Evolutionary conservation across 1,140 invertebrate species (phyloP), one percentile per base, ranked within the genome.

Genomic region (Mya arenaria): DNA sequence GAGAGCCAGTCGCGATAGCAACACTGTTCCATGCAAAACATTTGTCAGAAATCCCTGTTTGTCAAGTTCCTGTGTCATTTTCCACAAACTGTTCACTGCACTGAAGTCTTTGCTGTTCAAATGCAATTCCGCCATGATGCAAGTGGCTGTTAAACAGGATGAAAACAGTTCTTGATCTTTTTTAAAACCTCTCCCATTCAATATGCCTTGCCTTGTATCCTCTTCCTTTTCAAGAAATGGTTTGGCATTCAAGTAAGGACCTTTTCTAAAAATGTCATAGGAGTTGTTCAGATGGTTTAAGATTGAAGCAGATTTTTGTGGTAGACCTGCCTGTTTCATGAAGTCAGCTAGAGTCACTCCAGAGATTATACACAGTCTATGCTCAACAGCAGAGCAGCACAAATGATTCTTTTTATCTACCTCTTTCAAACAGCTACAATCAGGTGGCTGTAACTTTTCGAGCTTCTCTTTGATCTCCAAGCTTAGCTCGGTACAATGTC

Each of bases 1-100:
- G 15, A 80, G 65, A 17, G 77, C 77, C 37, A 80, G 77, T 62
- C 77, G 69, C 1, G 77, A 58, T 25, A 80, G 17, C 34, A 80
- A 36, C 37, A 80, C 71, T 8, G 66, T 80, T 8, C 77, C 68
- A 39, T 80, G 77, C 17, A 80, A 25, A 28, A 80, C 65, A 58
- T 68, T 80, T 34, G 60, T 80, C 36, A 80, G 44, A 4, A 19
- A 19, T 32, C 77, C 77, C n/a, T 55, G 13, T 30, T 69, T n/a
- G 44, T 80, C 77, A 23, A 80, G 39, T 1, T 62, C 23, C 17
- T 66, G 44, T 13, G 71, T 60, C 5, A n/a, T 56, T 56, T 69
- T 58, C 52, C 66, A 80, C 15, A 80, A 34, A 4, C 58, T 32
- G 19, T 80, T 63, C 32, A 80, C 56, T 36, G 60, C 48, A 28